Evolutionary conservation across 2,797 vertebrate species (phyloP).

Genomic region (Myioborus melanocephalus): DNA sequence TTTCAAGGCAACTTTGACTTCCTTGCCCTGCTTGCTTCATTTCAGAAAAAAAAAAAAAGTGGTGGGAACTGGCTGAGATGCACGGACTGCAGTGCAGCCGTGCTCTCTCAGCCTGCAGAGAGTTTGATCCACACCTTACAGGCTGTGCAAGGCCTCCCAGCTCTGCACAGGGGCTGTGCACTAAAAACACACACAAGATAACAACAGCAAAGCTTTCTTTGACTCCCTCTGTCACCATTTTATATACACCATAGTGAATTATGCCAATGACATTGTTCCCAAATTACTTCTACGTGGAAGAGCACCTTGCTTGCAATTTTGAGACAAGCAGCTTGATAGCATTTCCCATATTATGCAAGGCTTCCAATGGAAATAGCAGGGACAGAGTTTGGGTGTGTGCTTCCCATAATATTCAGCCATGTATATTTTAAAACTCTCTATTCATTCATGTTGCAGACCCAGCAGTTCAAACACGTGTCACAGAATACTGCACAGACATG

Average conservation of each 20-base stretch:
- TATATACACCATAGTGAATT: neutral
- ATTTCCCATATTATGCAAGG: neutral
- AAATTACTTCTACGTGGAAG: neutral
- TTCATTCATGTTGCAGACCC: neutral
- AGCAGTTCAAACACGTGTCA: neutral
- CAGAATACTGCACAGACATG: neutral
- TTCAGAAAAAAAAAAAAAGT: neutral
- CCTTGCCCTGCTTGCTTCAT: neutral
- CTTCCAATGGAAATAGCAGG: neutral
- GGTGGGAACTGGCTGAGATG: neutral
- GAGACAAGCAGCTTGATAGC: neutral
- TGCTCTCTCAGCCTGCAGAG: neutral
- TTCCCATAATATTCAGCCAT: neutral
- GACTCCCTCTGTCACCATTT: neutral
- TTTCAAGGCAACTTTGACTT: neutral
- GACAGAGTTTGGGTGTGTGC: neutral
- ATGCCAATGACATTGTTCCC: neutral
- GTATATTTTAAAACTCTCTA: neutral
- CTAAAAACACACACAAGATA: neutral
- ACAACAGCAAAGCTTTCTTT: neutral
- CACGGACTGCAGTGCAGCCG: neutral
- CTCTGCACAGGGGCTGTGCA: neutral
- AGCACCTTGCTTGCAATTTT: neutral
- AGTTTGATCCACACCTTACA: neutral
- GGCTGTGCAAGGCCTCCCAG: neutral